Base-by-base conservation (phyloP, 2,797 vertebrate genomes). In the Echeneis naucrates region DNA sequence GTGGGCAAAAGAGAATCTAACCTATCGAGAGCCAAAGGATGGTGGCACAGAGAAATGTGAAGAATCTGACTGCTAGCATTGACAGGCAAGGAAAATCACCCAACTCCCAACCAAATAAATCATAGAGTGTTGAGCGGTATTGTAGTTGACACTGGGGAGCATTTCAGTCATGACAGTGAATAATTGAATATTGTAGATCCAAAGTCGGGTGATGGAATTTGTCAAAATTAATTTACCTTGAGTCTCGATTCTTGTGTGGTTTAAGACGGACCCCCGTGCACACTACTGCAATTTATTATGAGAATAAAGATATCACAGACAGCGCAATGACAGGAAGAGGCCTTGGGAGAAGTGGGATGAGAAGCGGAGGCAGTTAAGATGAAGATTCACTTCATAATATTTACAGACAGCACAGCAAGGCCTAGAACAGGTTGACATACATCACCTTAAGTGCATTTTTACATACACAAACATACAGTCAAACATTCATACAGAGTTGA, bases 31-130 rank as follows among this genome's bases (percentile, higher is more conserved):
- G 40, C 76, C 51, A 59, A 75, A 72, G 76, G 71, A 27, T 57
- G 75, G 73, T 4, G 5, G 47, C 69, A 47, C 55, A 69, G 23
- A 85, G 77, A 87, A 81, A 88, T 77, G 47, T 48, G 42, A 75
- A 63, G 66, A 84, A 81, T 82, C 71, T 57, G 61, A 72, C 72
- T 63, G 77, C 38, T 58, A 10, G 67, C 24, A 44, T n/a, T 72
- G 77, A 85, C 81, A 78, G 45, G 62, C 53, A 74, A 77, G 48
- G 60, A 86, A 89, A 88, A 81, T 86, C 66, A 72, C 68, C 66
- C 65, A 60, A 56, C 52, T 76, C 35, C 62, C 60, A 68, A 50
- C 44, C 67, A 78, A 66, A 77, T 17, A 45, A 71, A 53, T 77
- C 48, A 42, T n/a, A 71, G 52, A 82, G 60, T 74, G 52, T 33